Percentiles rank a stretch among this genome's conserved stretches.
These are phyloP conservation scores for Lasioglossum albipes DNA, from an alignment of 1,140 invertebrate species.

Conservation along the genomic window DNA sequence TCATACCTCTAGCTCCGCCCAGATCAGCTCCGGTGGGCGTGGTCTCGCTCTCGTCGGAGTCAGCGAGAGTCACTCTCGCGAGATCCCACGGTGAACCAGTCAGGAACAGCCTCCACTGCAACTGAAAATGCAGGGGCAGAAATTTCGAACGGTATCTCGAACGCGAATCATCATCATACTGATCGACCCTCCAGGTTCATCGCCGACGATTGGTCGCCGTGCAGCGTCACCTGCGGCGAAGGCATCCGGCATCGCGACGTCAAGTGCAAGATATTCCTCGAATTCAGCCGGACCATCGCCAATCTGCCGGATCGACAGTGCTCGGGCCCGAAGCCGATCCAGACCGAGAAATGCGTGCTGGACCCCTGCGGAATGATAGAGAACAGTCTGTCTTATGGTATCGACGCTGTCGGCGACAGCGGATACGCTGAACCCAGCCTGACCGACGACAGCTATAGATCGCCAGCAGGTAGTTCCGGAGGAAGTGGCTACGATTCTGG, in stretches of 20 bases:
- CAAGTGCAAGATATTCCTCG: constrained; percentile 95
- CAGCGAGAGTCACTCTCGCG: too few species aligned
- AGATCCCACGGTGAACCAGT: not conserved
- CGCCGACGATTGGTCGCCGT: constrained; percentile 91
- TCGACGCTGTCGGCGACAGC: constrained; percentile 78
- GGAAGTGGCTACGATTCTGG: constrained; percentile 73
- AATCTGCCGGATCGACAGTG: constrained; percentile 94
- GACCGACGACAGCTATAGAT: constrained; percentile 84
- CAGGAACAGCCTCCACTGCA: not conserved
- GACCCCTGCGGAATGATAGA: constrained; percentile 83
- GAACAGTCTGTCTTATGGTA: constrained; percentile 75
- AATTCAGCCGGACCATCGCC: constrained; percentile 92
- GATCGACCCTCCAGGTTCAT: constrained; percentile 83
- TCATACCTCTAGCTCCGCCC: too few species aligned
- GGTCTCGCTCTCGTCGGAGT: too few species aligned
- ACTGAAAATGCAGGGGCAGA: too few species aligned
- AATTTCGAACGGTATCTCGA: not conserved
- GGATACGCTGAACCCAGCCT: constrained; percentile 81
- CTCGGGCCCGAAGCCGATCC: constrained; percentile 88
- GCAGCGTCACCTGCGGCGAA: constrained; percentile 93
- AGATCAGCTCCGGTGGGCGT: too few species aligned
- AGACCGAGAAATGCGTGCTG: constrained; percentile 88
- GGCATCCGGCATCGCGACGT: constrained; percentile 90
- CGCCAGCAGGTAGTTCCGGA: constrained; percentile 52
- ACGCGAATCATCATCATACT: constrained; percentile 4